These are phyloP conservation scores for Xiphophorus birchmanni DNA, from an alignment of 2,797 vertebrate species.

Conservation along the genomic window DNA sequence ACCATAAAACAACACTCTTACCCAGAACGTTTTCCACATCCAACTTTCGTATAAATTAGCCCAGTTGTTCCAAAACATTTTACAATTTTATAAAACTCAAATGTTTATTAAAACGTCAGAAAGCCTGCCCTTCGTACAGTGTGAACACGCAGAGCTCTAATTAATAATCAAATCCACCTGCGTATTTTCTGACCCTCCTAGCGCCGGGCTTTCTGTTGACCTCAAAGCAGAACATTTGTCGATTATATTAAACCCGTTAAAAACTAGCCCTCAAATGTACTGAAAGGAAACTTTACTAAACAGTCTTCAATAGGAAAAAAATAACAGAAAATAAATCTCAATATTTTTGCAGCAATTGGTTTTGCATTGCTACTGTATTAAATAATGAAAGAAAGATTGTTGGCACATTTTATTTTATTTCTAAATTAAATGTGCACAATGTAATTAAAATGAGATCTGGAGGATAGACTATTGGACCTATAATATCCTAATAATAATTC, in stretches of 20 bases:
- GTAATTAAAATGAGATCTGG: background rate
- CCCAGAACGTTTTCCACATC: background rate
- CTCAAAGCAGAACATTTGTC: background rate
- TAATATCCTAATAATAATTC: background rate
- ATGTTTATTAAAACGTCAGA: background rate
- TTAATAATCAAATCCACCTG: background rate
- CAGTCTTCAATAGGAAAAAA: background rate
- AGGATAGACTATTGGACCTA: background rate
- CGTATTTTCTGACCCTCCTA: background rate
- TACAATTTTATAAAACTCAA: background rate
- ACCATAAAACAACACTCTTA: conserved; percentile 1
- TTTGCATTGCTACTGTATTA: background rate
- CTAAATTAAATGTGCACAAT: background rate
- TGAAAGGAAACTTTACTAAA: background rate
- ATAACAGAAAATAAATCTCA: background rate
- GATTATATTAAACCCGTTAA: background rate
- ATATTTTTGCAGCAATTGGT: background rate
- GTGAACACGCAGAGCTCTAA: background rate
- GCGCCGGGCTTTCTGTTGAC: background rate
- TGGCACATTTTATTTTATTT: background rate
- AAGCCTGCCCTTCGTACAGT: background rate
- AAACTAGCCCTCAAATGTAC: background rate
- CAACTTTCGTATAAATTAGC: background rate
- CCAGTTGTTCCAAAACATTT: background rate
- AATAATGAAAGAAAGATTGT: background rate